phyloP scores from a whole-genome alignment of 1,140 invertebrate species.

The Araneus ventricosus region DNA sequence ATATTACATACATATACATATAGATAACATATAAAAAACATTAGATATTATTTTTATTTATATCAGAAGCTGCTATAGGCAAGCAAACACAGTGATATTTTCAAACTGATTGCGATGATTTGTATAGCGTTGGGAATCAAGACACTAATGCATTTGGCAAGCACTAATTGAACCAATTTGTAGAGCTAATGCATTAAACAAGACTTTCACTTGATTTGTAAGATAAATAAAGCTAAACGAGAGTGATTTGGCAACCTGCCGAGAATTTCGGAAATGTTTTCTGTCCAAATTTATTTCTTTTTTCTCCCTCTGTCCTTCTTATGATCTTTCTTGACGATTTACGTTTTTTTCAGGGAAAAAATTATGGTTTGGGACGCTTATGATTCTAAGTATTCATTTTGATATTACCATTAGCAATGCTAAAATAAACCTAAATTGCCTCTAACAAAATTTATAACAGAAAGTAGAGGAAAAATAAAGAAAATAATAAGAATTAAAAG shows the following conservation, averaged over 20 bases:
- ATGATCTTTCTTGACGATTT: constrained; percentile 13
- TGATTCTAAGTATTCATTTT: background rate
- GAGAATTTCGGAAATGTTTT: constrained; percentile 19
- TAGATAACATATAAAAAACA: too few relatives aligned
- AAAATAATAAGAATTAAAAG: too few relatives aligned
- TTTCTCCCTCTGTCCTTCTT: background rate
- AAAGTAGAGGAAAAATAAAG: background rate
- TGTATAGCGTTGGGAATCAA: background rate
- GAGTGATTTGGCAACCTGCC: constrained; percentile 11
- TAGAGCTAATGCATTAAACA: constrained; percentile 34
- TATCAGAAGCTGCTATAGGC: too few relatives aligned
- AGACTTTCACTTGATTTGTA: constrained; percentile 14
- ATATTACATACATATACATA: too few relatives aligned
- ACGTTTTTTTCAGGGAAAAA: background rate
- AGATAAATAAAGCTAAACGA: constrained; percentile 25
- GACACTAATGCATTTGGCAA: constrained; percentile 8
- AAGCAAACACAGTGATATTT: background rate
- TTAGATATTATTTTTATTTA: too few relatives aligned
- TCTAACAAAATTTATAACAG: background rate
- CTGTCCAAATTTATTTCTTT: background rate
- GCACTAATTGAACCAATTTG: constrained; percentile 32
- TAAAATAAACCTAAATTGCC: background rate
- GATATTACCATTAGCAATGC: background rate
- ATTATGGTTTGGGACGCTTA: background rate
- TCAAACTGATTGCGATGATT: background rate